Base-by-base conservation (phyloP, 2,888 invertebrate genomes). In the Melinopterus prodromus region DNA sequence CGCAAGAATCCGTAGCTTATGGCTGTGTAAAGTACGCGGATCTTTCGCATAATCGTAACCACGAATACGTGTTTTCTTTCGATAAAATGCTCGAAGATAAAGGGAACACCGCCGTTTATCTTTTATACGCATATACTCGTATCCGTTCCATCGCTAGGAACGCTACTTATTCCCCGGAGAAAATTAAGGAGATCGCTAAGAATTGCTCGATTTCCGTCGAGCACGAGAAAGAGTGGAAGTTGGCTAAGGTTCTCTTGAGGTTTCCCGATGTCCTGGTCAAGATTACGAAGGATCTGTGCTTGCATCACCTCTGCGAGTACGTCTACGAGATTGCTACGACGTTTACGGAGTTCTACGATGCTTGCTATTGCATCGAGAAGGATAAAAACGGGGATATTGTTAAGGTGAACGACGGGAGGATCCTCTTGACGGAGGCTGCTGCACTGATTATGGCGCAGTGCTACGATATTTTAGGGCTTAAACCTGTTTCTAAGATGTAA, bases 11-110 rank as follows among this genome's bases (percentile, higher is more conserved):
- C 0, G 93, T 99, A 0, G 99, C 99, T 0, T 99, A 98, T 89
- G 98, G 99, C 5, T 99, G 99, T 88, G 98, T 99, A 80, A 99
- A 99, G 89, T 99, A 99, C 89, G 96, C 99, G 5, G 99, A 99
- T 91, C 92, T 99, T 76, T 96, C 95, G 14, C 98, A 99, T 86
- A 98, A 98, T 88, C 93, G 98, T 81, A 93, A 93, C 79, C 96
- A 96, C 88, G 99, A 99, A 87, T 99, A 99, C 88, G 93, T 99
- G 1, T 99, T 99, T 90, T 99, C 98, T 0, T 99, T 99, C 90
- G 98, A 99, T 87, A 98, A 98, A 90, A 99, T 99, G 99, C 91
- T 99, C 82, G 99, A 99, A 87, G 99, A 99, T 88, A 96, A 96
- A 88, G 99, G 99, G 9, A 99, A 99, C 88, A 99, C 99, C 0